phyloP scores from a whole-genome alignment of 2,797 vertebrate genomes.

The Pogoniulus pusillus region DNA sequence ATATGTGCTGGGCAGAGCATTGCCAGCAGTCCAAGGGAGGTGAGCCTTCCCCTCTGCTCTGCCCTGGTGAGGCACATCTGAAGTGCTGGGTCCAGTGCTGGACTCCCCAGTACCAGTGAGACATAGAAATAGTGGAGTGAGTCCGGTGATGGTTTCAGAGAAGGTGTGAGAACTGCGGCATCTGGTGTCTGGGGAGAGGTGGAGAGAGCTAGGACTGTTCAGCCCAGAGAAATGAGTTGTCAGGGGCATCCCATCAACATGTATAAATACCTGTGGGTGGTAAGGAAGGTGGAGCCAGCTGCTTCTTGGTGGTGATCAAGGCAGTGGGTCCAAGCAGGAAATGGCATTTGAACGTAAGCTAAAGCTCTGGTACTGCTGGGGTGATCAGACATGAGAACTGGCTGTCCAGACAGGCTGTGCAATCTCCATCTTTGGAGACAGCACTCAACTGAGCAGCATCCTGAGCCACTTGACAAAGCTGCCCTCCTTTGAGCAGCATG shows the following conservation, averaged over 20 bases:
- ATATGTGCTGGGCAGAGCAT: background rate
- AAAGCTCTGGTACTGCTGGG: background rate
- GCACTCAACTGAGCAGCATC: background rate
- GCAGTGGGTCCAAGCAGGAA: background rate
- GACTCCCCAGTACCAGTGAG: background rate
- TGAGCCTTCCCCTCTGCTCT: background rate
- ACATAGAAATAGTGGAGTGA: background rate
- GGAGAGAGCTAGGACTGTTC: background rate
- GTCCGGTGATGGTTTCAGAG: background rate
- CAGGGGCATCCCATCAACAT: background rate
- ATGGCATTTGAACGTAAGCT: background rate
- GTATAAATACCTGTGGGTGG: background rate
- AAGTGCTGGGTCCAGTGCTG: background rate
- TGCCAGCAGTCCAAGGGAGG: background rate
- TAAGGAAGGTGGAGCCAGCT: background rate
- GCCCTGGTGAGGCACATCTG: background rate
- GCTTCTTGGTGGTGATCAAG: background rate
- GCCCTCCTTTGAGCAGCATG: background rate
- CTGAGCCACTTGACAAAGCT: background rate
- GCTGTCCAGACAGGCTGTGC: background rate
- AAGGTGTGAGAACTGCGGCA: background rate
- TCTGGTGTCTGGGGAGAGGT: background rate
- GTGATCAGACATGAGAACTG: background rate
- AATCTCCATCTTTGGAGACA: background rate
- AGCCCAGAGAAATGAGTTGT: background rate